These are phyloP conservation scores for Pitangus sulphuratus DNA, from an alignment of 2,797 vertebrate species.

Conservation along the genomic window DNA sequence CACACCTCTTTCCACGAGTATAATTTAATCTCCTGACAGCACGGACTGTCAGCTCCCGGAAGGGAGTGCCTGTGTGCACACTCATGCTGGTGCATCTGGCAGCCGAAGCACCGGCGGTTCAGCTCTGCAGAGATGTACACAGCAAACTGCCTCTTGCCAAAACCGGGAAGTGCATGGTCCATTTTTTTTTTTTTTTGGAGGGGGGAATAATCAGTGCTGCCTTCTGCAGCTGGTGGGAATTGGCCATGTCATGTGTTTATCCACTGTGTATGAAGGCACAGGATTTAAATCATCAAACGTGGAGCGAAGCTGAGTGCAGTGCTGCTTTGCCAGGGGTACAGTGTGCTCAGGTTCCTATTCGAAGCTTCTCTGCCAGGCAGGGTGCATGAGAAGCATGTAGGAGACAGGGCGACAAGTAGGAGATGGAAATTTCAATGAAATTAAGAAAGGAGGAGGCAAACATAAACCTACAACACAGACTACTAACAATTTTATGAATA, in stretches of 20 bases:
- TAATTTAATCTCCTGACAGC: conserved; percentile 41
- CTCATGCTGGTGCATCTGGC: neutral
- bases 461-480: neutral
- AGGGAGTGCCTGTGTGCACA: neutral
- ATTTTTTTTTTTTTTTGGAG: neutral
- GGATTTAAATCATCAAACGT: neutral
- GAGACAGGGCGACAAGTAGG: neutral
- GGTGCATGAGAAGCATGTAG: fast-evolving
- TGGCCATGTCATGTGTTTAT: neutral
- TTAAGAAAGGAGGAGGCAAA: neutral
- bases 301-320: neutral
- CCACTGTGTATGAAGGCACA: neutral
- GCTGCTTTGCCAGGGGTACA: neutral
- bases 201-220: neutral
- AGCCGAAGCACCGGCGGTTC: neutral
- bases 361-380: neutral
- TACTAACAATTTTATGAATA: neutral
- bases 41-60: neutral
- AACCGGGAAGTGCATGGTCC: neutral
- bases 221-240: neutral
- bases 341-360: neutral
- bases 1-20: neutral
- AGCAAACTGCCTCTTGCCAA: neutral
- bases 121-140: neutral
- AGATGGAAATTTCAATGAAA: neutral